phyloP scores from a whole-genome alignment of 2,888 invertebrate genomes.

The Gymnoscelis rufifasciata region DNA sequence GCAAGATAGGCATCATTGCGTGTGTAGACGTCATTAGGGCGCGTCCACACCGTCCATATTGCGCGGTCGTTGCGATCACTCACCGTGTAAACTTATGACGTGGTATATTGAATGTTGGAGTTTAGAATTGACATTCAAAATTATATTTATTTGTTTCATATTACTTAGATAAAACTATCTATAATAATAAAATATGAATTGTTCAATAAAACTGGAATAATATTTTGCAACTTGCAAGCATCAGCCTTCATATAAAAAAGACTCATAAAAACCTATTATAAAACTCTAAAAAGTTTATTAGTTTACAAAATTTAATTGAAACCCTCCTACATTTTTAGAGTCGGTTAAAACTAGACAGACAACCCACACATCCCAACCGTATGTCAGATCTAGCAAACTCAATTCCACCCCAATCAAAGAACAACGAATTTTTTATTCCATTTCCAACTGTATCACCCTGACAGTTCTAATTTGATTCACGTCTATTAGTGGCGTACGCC shows the following conservation, averaged over 20 bases:
- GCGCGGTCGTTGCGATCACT: constrained; percentile 30
- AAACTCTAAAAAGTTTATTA: no score
- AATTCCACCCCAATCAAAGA: constrained; percentile 6
- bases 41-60: constrained; percentile 47
- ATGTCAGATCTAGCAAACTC: constrained; percentile 1
- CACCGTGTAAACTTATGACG: constrained; percentile 17
- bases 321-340: no score
- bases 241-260: no score
- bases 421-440: constrained; percentile 6
- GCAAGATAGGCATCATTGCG: constrained; percentile 53
- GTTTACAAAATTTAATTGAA: no score
- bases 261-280: no score
- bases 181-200: no score
- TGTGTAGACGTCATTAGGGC: constrained; percentile 53
- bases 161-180: no score
- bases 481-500: constrained; percentile 32
- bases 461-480: constrained; percentile 25
- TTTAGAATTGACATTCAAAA: background rate
- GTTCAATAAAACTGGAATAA: no score
- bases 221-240: no score
- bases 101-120: background rate
- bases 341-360: constrained; percentile 1
- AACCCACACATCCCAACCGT: background rate
- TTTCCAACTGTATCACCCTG: constrained; percentile 10
- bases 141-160: no score